These are phyloP conservation scores for Thrips palmi DNA, from an alignment of 1,140 invertebrate genomes.

Conservation along the genomic window DNA sequence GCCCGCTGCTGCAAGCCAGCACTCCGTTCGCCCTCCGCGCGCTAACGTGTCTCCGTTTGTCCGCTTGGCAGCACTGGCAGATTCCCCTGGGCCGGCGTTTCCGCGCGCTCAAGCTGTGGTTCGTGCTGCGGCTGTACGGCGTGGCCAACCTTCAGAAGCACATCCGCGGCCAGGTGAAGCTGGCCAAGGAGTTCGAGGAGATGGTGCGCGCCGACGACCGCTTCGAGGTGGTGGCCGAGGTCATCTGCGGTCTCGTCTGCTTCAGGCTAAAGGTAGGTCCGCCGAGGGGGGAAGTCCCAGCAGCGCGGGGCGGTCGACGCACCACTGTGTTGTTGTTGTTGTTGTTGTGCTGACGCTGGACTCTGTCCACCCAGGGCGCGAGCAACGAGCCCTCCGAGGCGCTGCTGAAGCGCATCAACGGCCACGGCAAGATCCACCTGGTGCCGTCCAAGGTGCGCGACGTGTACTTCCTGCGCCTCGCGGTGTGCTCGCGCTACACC, in stretches of 20 bases:
- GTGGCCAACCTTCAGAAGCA: slow-evolving; percentile 71
- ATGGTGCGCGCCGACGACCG: slow-evolving; percentile 42
- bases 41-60: slow-evolving; percentile 11
- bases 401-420: slow-evolving; percentile 73
- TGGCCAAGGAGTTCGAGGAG: slow-evolving; percentile 70
- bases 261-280: slow-evolving; percentile 66
- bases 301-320: not conserved
- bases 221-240: slow-evolving; percentile 78
- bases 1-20: not conserved
- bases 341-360: slow-evolving; percentile 50
- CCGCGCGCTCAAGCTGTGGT: slow-evolving; percentile 90
- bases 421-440: slow-evolving; percentile 80
- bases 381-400: slow-evolving; percentile 75
- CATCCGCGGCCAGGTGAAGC: slow-evolving; percentile 58
- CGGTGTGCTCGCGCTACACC: slow-evolving; percentile 73
- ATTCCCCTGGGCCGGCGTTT: slow-evolving; percentile 91
- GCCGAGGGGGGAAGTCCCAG: not conserved
- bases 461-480: slow-evolving; percentile 74
- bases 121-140: slow-evolving; percentile 82
- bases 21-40: too few species aligned
- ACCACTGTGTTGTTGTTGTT: slow-evolving; percentile 66
- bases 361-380: too few species aligned
- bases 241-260: slow-evolving; percentile 81
- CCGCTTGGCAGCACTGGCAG: slow-evolving; percentile 67
- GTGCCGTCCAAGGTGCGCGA: slow-evolving; percentile 78